Evolutionary conservation across 1,140 invertebrate genomes (phyloP).

Genomic region (Cataglyphis hispanica): DNA sequence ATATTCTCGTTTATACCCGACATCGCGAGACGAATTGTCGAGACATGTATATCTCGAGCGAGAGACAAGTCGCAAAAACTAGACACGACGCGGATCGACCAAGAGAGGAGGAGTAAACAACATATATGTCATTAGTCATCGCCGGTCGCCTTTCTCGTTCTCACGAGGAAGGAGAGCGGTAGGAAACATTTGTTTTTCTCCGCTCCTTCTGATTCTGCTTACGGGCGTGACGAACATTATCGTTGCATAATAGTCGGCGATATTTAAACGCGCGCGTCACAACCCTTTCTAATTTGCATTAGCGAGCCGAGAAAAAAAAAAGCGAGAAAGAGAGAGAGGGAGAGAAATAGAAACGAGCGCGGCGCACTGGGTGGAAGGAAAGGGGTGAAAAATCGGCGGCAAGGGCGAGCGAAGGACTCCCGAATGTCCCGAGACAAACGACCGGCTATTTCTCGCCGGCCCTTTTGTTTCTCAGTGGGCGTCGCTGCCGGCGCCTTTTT

Average conservation of each 20-base stretch:
- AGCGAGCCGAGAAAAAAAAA: background rate
- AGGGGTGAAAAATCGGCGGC: slow-evolving; percentile 70
- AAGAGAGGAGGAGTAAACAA: background rate
- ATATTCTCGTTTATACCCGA: background rate
- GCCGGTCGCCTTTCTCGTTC: slow-evolving; percentile 43
- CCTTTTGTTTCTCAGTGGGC: slow-evolving; percentile 78
- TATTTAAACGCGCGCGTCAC: slow-evolving; percentile 79
- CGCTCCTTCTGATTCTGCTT: background rate
- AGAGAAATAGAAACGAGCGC: slow-evolving; percentile 30
- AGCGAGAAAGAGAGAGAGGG: slow-evolving; percentile 35
- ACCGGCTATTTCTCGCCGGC: slow-evolving; percentile 71
- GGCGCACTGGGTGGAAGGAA: slow-evolving; percentile 23
- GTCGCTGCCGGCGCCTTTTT: slow-evolving; percentile 75
- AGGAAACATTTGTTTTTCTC: slow-evolving; percentile 62
- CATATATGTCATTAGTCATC: slow-evolving; percentile 56
- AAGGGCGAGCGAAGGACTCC: slow-evolving; percentile 33
- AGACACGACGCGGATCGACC: background rate
- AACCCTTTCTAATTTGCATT: slow-evolving; percentile 78
- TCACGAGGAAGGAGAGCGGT: slow-evolving; percentile 43
- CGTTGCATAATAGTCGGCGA: slow-evolving; percentile 79
- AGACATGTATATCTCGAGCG: slow-evolving; percentile 39
- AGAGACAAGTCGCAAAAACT: slow-evolving; percentile 27
- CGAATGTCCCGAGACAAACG: slow-evolving; percentile 66
- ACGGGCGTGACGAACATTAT: slow-evolving; percentile 84
- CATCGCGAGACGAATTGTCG: slow-evolving; percentile 25